Base-by-base conservation (phyloP, 2,113 vertebrate genomes). In the Nematolebias whitei region DNA sequence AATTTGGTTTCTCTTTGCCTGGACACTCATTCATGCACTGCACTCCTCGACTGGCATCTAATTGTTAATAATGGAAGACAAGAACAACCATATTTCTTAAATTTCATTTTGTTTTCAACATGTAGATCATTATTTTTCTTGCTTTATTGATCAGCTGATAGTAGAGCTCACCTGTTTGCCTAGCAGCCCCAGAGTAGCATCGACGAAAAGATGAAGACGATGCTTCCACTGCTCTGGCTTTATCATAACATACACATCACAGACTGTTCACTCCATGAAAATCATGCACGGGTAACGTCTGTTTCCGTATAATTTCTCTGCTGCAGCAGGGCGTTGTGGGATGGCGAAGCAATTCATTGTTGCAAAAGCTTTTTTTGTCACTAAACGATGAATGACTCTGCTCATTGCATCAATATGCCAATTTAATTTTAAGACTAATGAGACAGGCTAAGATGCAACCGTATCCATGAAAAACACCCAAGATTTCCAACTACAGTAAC, bases 51-150 rank as follows among this genome's bases (percentile, higher is more conserved):
- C 48, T 41, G 63, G 51, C 44, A 47, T 69, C 53, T 58, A 48
- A 76, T 76, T 63, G 32, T 52, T 59, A 64, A 63, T 69, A 76
- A 70, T 64, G 41, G 32, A 2, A 24, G 48, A 58, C 66, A 15
- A 64, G 66, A 58, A 13, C n/a, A 47, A 48, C 48, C 49, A 55
- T 66, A 61, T 60, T 61, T 23, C 64, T 53, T 15, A 65, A 32
- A 49, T 52, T 41, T 16, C 49, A 10, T 29, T 62, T 58, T 71
- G 32, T 55, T 59, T 68, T 64, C 19, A 26, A 45, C 45, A 2
- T 12, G 35, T 29, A 2, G 51, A 68, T 63, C 39, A 35, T 41
- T 22, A 54, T 39, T 50, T 45, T 61, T 56, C 51, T 45, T 23
- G 18, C 16, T 64, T 19, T 48, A 41, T 71, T 23, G 32, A 65